Evolutionary conservation across 2,113 vertebrate species (phyloP).

Genomic region (Donacobius atricapilla): DNA sequence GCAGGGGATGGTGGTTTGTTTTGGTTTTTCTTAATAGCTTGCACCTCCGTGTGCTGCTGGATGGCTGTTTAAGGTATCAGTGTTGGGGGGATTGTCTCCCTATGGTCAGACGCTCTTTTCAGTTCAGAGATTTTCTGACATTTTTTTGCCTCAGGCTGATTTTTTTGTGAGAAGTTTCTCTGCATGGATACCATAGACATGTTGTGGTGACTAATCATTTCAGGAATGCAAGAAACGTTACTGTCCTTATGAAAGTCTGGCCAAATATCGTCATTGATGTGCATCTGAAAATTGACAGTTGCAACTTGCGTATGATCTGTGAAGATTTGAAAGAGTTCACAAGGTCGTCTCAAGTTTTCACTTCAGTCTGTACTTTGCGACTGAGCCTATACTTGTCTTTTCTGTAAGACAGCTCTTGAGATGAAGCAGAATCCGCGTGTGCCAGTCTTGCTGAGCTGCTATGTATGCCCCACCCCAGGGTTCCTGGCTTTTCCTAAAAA

Average conservation of each 20-base stretch:
- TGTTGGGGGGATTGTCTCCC: neutral
- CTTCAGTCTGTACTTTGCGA: neutral
- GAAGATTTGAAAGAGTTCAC: neutral
- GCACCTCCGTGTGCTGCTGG: neutral
- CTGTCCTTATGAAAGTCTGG: neutral
- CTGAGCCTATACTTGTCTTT: neutral
- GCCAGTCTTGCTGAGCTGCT: neutral
- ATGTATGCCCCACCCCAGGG: neutral
- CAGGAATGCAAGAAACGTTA: neutral
- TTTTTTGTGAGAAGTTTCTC: neutral
- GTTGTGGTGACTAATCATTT: neutral
- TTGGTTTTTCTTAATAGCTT: neutral
- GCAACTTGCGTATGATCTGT: neutral
- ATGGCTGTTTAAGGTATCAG: neutral
- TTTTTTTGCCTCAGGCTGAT: neutral
- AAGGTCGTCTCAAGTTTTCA: neutral
- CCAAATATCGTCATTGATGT: neutral
- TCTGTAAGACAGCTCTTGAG: neutral
- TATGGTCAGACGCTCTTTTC: neutral
- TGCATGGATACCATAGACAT: neutral
- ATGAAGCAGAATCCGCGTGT: accelerated
- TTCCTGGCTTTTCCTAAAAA: neutral
- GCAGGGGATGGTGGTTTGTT: neutral
- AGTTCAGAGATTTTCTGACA: neutral
- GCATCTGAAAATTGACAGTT: neutral